Evolutionary conservation across 37 sponge, comb jelly and placozoan species (phyloP), one percentile per base, ranked within the genome.

Genomic region (Halisarca cf. caerulea): DNA sequence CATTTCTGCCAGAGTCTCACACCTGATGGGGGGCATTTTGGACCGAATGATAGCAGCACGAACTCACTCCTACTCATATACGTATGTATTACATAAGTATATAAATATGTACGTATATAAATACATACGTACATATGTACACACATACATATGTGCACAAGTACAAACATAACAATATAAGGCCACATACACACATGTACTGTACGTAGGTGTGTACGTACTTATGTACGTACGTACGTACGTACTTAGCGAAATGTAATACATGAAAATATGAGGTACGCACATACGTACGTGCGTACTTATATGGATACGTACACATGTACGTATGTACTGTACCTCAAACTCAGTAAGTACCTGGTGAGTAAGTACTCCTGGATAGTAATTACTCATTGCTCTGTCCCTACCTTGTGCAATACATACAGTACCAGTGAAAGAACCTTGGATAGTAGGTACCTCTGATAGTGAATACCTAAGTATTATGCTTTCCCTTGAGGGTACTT

Each of bases 1-100:
- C 41, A 91, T 27, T 58, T 96, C 96, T 6, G 96, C 96, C 36
- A 96, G 66, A 0, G 68, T 71, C 72, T 96, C 93, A 89, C 87
- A 95, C 91, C 94, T 89, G 44, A 40, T 64, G 71, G 20, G 32
- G 32, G 28, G 8, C 68, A 55, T 17, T 20, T 17, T 20, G 57
- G 17, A 55, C 11, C 57, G 17, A 11, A 55, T 20, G 57, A 11
- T 55, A 55, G 17, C 57, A 55, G 17, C 11, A 17, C 57, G 17
- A 17, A 55, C 17, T 17, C 17, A 55, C 57, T 20, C 17, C 57
- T 20, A 17, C 17, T 17, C 57, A 20, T 11, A 55, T 55, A 17
- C 57, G 11, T 20, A 17, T 55, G 57, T 55, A 20, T 17, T 20
- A 17, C 11, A 55, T 11, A 17, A 55, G 57, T 11, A 55, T 11